Conservation (phyloP, 2,113 vertebrate genomes). For the Rhabdornis inornatus region DNA sequence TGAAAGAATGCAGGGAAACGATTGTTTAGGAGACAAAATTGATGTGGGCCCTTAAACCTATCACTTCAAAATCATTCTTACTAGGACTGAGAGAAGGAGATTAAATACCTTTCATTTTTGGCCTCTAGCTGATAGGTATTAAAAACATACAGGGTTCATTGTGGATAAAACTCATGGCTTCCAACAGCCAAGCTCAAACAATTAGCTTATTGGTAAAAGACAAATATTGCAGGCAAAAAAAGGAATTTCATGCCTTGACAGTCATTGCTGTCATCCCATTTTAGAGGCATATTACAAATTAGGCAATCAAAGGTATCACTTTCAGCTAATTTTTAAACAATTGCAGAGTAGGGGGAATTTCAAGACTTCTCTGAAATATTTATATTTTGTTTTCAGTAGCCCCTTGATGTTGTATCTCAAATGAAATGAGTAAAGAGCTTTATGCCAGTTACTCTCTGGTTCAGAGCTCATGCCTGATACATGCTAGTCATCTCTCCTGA, state of each 20-base stretch:
- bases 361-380: background rate
- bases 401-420: background rate
- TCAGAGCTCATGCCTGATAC: background rate
- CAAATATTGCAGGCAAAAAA: background rate
- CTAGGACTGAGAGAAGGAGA: background rate
- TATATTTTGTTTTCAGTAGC: slow-evolving; percentile 3
- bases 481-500: background rate
- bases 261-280: background rate
- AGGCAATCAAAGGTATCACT: background rate
- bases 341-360: background rate
- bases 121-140: background rate
- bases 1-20: background rate
- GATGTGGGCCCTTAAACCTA: background rate
- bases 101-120: slow-evolving; percentile 1
- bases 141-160: background rate
- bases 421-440: background rate
- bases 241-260: background rate
- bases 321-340: slow-evolving; percentile 3
- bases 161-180: background rate
- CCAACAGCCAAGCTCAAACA: background rate
- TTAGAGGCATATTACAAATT: background rate
- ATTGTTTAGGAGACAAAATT: slow-evolving; percentile 22
- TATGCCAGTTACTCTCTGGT: background rate
- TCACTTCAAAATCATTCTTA: background rate
- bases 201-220: background rate